A percentile compares a stretch with the other conserved stretches of the same genome.
Evolutionary conservation across 2,888 invertebrate genomes (phyloP).

Genomic region (Drosophila flavopinicola): DNA sequence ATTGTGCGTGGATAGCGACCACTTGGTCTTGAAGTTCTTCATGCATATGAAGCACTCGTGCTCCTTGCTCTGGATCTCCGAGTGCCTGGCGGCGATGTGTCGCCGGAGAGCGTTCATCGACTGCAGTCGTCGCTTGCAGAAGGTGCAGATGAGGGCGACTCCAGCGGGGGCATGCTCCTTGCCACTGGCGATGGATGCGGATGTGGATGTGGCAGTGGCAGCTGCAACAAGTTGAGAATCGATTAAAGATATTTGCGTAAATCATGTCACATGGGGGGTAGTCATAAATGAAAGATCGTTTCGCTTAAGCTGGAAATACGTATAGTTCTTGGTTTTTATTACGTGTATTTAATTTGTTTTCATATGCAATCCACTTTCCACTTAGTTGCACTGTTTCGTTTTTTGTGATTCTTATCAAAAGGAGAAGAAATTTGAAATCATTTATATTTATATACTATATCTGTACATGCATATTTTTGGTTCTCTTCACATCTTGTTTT

Average conservation of each 20-base stretch:
- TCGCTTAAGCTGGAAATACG: conserved; percentile 53
- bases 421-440: conserved; percentile 7
- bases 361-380: conserved; percentile 13
- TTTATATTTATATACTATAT: conserved; percentile 13
- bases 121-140: conserved; percentile 82
- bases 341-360: conserved; percentile 36
- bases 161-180: conserved; percentile 49
- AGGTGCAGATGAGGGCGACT: conserved; percentile 70
- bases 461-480: conserved; percentile 40
- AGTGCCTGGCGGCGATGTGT: conserved; percentile 83
- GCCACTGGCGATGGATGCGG: background rate
- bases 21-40: conserved; percentile 84
- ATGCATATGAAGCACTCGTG: conserved; percentile 82
- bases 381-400: conserved; percentile 4
- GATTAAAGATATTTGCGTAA: background rate
- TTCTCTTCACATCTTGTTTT: conserved; percentile 26
- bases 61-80: conserved; percentile 79
- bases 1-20: conserved; percentile 84
- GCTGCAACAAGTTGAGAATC: conserved; percentile 1
- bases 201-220: too few species aligned
- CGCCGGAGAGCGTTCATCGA: conserved; percentile 82
- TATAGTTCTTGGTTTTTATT: conserved; percentile 53
- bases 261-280: too few species aligned
- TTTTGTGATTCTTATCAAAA: conserved; percentile 16
- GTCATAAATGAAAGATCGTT: conserved; percentile 8